These are phyloP conservation scores for Heliconius eleuchia DNA, from an alignment of 1,140 invertebrate genomes.

Conservation along the genomic window DNA sequence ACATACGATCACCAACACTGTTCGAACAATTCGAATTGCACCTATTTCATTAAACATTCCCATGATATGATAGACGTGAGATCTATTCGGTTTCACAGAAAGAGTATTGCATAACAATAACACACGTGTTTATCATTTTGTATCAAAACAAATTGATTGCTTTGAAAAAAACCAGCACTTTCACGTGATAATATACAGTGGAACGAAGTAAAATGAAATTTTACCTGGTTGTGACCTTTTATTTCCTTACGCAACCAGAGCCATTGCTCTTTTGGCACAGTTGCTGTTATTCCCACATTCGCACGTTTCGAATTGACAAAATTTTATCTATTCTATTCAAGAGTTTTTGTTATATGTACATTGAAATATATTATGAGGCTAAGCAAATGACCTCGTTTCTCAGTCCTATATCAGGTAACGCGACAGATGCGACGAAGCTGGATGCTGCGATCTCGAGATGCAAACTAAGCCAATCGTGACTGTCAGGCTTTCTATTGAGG, in stretches of 20 bases:
- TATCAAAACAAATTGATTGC: slow-evolving; percentile 24
- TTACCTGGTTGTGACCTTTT: slow-evolving; percentile 41
- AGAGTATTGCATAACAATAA: slow-evolving; percentile 25
- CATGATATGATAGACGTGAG: slow-evolving; percentile 31
- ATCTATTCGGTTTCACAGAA: slow-evolving; percentile 24
- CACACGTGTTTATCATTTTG: slow-evolving; percentile 30
- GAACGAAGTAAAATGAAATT: slow-evolving; percentile 23
- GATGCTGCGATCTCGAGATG: slow-evolving; percentile 62
- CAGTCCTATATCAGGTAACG: slow-evolving; percentile 63
- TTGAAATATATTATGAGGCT: slow-evolving; percentile 41
- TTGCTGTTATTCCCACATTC: slow-evolving; percentile 57
- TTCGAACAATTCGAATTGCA: slow-evolving; percentile 25
- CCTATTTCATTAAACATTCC: slow-evolving; percentile 28
- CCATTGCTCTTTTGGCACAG: slow-evolving; percentile 50
- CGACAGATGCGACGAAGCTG: slow-evolving; percentile 63
- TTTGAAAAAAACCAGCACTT: slow-evolving; percentile 25
- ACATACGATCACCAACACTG: slow-evolving; percentile 2
- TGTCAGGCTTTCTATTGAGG: slow-evolving; percentile 68
- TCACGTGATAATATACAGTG: slow-evolving; percentile 9
- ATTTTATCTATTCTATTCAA: slow-evolving; percentile 34
- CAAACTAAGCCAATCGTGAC: slow-evolving; percentile 75
- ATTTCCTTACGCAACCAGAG: slow-evolving; percentile 38
- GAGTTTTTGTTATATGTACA: slow-evolving; percentile 19
- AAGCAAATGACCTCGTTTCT: slow-evolving; percentile 50
- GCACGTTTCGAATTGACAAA: slow-evolving; percentile 59